Evolutionary conservation across 1,140 invertebrate species (phyloP), one percentile per base, ranked within the genome.

Genomic region (Hetaerina americana): DNA sequence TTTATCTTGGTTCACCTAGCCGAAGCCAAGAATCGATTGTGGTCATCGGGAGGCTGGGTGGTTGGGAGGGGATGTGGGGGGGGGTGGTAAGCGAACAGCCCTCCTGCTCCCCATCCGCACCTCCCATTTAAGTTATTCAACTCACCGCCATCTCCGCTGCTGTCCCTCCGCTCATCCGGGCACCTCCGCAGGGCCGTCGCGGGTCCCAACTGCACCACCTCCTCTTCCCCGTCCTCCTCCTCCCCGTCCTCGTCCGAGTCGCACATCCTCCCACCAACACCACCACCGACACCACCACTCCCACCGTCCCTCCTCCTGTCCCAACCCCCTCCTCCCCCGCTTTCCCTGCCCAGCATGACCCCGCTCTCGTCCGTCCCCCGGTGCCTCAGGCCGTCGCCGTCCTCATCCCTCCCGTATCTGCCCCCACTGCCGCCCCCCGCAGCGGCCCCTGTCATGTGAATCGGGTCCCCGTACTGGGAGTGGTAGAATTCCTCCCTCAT

Each of bases 401-500:
- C 40, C 2, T 57, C 40, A 12, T 57, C 40, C 40, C 40, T 57
- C 10, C 40, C 40, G 40, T 57, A 57, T 10, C 40, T 57, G 15
- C 40, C 40, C n/a, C n/a, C n/a, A n/a, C n/a, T n/a, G n/a, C n/a
- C n/a, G n/a, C n/a, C n/a, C n/a, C n/a, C n/a, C n/a, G n/a, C n/a
- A 2, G 22, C 40, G 15, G 40, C 40, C 40, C 15, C 40, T n/a
- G 40, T 57, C n/a, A n/a, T n/a, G 40, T 57, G 40, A 1, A 28
- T 27, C 5, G 91, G 91, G 77, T 92, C 92, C 8, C 93, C 93
- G 77, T 94, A 95, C 78, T 95, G 92, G 75, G 91, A 93, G 76
- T 95, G 91, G 76, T 95, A 96, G 78, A 94, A 95, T 76, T 95
- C 93, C 77, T 95, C 92, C 5, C 94, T 83, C 91, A 96, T 94